A percentile compares a stretch with the other conserved stretches of the same genome.
phyloP scores from a whole-genome alignment of 2,888 invertebrate species.

The Limnephilus lunatus region DNA sequence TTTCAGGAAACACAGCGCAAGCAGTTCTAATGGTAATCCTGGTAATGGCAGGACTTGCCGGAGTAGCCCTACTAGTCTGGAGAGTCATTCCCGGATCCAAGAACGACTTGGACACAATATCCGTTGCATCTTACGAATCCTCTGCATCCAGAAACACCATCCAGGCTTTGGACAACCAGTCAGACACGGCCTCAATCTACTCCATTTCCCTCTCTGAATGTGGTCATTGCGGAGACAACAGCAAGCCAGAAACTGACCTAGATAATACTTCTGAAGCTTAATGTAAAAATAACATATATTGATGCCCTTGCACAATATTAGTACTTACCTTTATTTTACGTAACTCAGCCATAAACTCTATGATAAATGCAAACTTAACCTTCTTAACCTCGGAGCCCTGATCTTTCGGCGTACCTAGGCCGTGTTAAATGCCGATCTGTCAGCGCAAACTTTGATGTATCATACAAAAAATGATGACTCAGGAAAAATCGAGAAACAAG shows the following conservation, averaged over 20 bases:
- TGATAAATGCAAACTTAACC: background rate
- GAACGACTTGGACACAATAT: constrained; percentile 74
- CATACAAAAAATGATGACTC: too few relatives aligned
- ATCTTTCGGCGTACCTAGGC: background rate
- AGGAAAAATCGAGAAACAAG: background rate
- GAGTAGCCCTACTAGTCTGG: constrained; percentile 77
- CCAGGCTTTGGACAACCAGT: constrained; percentile 66
- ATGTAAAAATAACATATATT: constrained; percentile 61
- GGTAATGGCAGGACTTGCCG: constrained; percentile 79
- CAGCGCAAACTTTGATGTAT: background rate
- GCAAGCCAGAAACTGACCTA: constrained; percentile 71
- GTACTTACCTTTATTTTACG: background rate
- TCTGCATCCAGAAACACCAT: constrained; percentile 72
- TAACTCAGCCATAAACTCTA: constrained; percentile 21
- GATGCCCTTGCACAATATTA: background rate
- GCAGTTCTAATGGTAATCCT: constrained; percentile 77
- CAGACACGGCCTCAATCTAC: constrained; percentile 75
- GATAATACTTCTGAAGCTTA: constrained; percentile 77
- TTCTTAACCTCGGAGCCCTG: background rate
- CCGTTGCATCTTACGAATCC: constrained; percentile 70
- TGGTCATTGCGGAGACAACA: constrained; percentile 70
- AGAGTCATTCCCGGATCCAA: constrained; percentile 77
- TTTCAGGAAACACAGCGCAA: constrained; percentile 75
- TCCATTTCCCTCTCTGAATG: constrained; percentile 76
- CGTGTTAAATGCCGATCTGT: background rate